Base-by-base conservation (phyloP, 2,888 invertebrate species). In the Watsonalla binaria region DNA sequence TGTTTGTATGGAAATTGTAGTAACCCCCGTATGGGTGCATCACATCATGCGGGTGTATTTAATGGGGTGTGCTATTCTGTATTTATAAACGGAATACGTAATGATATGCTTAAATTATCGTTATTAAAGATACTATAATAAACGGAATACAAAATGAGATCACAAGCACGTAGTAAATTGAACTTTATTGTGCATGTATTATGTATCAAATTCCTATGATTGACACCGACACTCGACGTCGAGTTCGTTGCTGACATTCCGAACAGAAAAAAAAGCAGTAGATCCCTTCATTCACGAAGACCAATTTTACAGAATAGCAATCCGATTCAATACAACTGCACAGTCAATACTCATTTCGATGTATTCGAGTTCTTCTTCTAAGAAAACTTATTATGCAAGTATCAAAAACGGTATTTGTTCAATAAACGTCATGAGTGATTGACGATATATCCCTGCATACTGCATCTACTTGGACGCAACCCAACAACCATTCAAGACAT, bases 391-490 rank as follows among this genome's bases (percentile, higher is more conserved):
- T 45, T 39, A 47, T 8, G 11, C 47, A 51, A 48, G 54, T 35
- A 50, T 34, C 42, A 9, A 34, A 53, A 59, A 51, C 56, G 58
- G 61, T 58, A 61, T 60, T 56, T 63, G 54, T 64, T 68, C 51
- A 80, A 11, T 80, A 80, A 24, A 77, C 79, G 70, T 67, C 71
- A 78, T 74, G 75, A 80, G 81, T 76, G 72, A 74, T 77, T 68
- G 68, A 78, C 73, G 70, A 71, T 73, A 77, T 68, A 67, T 74
- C 73, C 84, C 82, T 86, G 83, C 74, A 68, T 76, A 78, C 75
- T 79, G 78, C 78, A 81, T 76, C 76, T 75, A 84, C 85, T 87
- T 89, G 88, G 87, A 88, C 88, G 74, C 86, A 88, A 87, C 85
- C 83, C 87, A 87, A 89, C 79, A 76, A 76, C 68, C 68, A 70